Evolutionary conservation across 2,113 vertebrate genomes (phyloP).

Genomic region (Halichoerus grypus): DNA sequence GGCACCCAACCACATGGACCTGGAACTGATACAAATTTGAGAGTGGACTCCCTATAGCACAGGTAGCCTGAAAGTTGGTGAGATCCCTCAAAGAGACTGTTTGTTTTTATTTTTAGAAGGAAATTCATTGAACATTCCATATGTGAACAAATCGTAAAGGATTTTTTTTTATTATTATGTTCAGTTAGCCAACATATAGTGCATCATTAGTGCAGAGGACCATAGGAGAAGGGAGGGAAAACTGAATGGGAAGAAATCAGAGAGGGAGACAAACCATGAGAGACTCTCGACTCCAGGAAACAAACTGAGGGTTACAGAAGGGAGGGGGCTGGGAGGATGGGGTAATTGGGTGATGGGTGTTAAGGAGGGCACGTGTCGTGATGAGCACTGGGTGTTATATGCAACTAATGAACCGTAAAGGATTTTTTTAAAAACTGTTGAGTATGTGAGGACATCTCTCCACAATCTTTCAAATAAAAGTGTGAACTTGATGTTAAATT

Average conservation of each 20-base stretch:
- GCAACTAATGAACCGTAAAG: neutral
- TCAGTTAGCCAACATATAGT: too few species aligned
- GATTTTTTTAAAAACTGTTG: neutral
- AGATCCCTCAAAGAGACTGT: neutral
- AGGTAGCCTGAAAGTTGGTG: neutral
- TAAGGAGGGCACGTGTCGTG: too few species aligned
- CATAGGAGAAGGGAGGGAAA: too few species aligned
- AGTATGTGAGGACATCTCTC: neutral
- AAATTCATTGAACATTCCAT: neutral
- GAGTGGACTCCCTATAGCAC: neutral
- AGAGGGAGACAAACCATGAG: too few species aligned
- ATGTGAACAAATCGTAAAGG: neutral
- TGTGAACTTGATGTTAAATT: neutral
- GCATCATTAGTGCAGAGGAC: too few species aligned
- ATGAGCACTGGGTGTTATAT: too few species aligned
- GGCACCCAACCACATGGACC: neutral
- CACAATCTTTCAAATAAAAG: neutral
- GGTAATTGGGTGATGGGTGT: too few species aligned
- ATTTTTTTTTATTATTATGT: neutral
- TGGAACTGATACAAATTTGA: neutral
- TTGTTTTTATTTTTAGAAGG: neutral
- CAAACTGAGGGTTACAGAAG: too few species aligned
- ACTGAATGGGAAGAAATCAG: too few species aligned
- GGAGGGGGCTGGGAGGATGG: too few species aligned
- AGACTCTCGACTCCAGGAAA: too few species aligned